Base-by-base conservation (phyloP, 2,113 vertebrate genomes). In the Amblyopsis rosae region DNA sequence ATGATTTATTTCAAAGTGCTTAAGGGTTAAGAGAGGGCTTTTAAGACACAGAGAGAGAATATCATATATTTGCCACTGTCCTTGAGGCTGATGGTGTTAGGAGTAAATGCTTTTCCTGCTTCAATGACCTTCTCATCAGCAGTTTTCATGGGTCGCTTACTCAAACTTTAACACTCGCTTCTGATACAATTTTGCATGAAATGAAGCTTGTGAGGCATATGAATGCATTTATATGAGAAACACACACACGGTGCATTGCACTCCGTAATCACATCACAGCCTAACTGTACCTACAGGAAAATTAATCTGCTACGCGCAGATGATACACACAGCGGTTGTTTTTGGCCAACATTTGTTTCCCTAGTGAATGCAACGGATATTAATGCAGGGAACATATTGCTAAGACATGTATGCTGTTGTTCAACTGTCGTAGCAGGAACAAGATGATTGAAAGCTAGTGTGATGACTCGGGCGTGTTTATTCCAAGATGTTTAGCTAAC, bases 401-500 rank as follows among this genome's bases (percentile, higher is more conserved):
- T 77, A 76, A 88, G 73, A 70, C 74, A 73, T 70, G 65, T 63
- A 0, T 19, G 7, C 64, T 49, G 0, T 68, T 78, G 73, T 64
- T n/a, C n/a, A 59, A 81, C 76, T 10, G 4, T 64, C 67, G 70
- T 26, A 47, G 71, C 58, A 61, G 69, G 11, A 80, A 70, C 70
- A 65, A 59, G 66, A 79, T 57, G 73, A 81, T 70, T 78, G 77
- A 67, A 74, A 73, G 76, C 72, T 4, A 76, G 56, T 47, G 51
- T 53, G 63, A 83, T 85, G 87, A 89, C 48, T 90, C 82, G 77
- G 72, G 80, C 66, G 74, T 81, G 79, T 87, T 85, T 80, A 80
- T 75, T 69, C 79, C 41, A 72, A n/a, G 11, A 59, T 86, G 73
- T 87, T 85, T 87, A 86, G 82, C 75, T 26, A 2, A 26, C 26